Evolutionary conservation across 2,113 vertebrate genomes (phyloP), one percentile per base, ranked within the genome.

Genomic region (Aegotheles bennettii): DNA sequence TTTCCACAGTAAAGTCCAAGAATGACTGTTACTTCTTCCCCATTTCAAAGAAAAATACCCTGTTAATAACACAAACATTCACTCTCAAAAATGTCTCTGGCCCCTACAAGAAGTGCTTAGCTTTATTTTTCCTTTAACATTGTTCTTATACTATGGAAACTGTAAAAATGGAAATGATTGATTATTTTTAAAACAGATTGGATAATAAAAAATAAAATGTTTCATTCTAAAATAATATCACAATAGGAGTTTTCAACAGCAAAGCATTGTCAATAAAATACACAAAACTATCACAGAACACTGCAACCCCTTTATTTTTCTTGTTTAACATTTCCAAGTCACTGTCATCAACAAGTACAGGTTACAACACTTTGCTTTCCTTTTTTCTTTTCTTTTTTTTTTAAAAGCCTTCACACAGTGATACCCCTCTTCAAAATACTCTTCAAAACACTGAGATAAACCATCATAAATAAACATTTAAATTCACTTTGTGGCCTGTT

Each of bases 291-390:
- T 50, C 61, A 84, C 29, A 88, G 73, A 95, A 71, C 38, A 29
- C 38, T 63, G 42, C 78, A 91, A 63, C 74, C 73, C 38, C 89
- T 94, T 94, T 94, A 74, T 89, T 84, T 94, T 84, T 87, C 87
- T 89, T 68, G 84, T 77, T 95, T 90, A 92, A 87, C 35, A 86
- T 90, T 93, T 95, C 57, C 63, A 87, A 94, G 92, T 90, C 75
- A 94, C 57, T 88, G 54, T 84, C 84, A 95, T 87, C 77, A 95
- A 40, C 79, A 88, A 90, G 92, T 4, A 89, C 79, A 95, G 86
- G 92, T 93, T 88, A 76, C 45, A 42, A 56, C 50, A 45, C 50
- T 93, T 88, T 76, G 64, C 50, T 81, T 86, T 74, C 20, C 23
- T n/a, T 29, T 76, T 21, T 47, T 3, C 20, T 33, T 40, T 33